Evolutionary conservation across 2,888 invertebrate genomes (phyloP).

Genomic region (Drepanosiphum platanoidis): DNA sequence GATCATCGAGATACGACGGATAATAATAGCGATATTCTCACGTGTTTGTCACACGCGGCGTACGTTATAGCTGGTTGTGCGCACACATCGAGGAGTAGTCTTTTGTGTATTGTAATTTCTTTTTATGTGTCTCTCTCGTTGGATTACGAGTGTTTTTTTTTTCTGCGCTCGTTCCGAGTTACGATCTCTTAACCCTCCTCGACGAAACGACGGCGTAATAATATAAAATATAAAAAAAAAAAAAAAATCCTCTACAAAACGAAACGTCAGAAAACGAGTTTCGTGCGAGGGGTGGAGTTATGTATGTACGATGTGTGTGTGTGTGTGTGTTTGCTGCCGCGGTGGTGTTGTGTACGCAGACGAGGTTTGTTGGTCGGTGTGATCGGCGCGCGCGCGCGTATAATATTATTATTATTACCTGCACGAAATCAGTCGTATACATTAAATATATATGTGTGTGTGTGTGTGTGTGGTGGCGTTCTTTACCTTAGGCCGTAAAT

Average conservation of each 20-base stretch:
- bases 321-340: neutral
- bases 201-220: neutral
- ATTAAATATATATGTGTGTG: no score
- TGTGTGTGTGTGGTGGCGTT: neutral
- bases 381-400: neutral
- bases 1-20: neutral
- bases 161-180: neutral
- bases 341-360: neutral
- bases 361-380: no score
- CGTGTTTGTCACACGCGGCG: neutral
- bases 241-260: neutral
- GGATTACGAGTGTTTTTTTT: constrained; percentile 21
- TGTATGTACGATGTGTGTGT: neutral
- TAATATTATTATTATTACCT: neutral
- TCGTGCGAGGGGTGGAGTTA: constrained; percentile 6
- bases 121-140: constrained; percentile 39
- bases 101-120: constrained; percentile 43
- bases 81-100: no score
- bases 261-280: constrained; percentile 31
- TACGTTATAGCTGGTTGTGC: constrained; percentile 18
- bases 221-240: constrained; percentile 11
- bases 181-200: neutral
- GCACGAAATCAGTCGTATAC: neutral
- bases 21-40: neutral
- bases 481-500: neutral